Percentiles rank a stretch among this genome's conserved stretches.
phyloP scores from a whole-genome alignment of 2,113 vertebrate species.

The Drymodes brunneopygia region DNA sequence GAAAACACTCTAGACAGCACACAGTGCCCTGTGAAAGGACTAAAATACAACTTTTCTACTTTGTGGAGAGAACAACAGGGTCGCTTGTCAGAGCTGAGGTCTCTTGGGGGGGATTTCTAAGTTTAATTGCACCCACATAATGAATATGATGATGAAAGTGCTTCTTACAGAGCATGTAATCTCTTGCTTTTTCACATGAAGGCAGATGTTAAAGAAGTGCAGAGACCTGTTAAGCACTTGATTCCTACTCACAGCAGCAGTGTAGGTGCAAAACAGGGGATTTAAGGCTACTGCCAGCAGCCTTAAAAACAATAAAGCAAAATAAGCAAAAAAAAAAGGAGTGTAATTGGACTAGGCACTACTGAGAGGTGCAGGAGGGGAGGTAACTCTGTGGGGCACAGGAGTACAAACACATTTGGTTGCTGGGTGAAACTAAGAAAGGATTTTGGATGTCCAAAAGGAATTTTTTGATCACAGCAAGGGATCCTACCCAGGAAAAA shows the following conservation, averaged over 20 bases:
- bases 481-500: background rate
- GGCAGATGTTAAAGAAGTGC: background rate
- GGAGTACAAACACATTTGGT: accelerated
- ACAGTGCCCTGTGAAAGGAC: background rate
- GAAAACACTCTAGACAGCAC: background rate
- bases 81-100: background rate
- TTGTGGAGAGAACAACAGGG: background rate
- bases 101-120: background rate
- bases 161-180: background rate
- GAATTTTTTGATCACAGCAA: background rate
- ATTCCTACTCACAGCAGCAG: background rate
- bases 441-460: background rate
- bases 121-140: background rate
- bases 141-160: background rate
- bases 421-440: background rate
- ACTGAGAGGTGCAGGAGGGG: background rate
- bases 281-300: background rate
- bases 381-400: accelerated
- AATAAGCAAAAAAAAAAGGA: background rate
- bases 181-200: background rate
- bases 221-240: background rate
- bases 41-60: background rate
- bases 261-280: accelerated
- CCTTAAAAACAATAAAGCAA: background rate
- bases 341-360: no score